Evolutionary conservation across 1,140 invertebrate genomes (phyloP), one percentile per base, ranked within the genome.

Genomic region (Melanaphis sacchari): DNA sequence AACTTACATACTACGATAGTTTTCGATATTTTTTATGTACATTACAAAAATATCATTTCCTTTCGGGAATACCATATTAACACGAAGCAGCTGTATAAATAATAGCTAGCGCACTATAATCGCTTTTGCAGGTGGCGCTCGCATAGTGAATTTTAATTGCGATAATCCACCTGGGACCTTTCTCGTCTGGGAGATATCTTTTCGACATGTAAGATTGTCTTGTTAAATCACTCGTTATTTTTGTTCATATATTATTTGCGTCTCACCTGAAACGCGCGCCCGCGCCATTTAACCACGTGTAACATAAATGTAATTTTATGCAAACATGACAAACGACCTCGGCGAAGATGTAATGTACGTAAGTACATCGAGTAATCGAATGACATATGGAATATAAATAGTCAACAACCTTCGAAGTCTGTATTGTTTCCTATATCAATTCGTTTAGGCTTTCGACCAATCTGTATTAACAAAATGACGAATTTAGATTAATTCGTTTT

Each of bases 271-370:
- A 82, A 82, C 38, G 4, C 36, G 76, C 15, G 18, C 18, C 46
- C 15, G 36, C 18, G 21, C 18, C n/a, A 40, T 40, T 40, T 2
- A 82, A 36, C 36, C 21, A 81, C n/a, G 40, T 41, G 41, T 88
- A 18, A 88, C 85, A 46, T n/a, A 88, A 49, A 46, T 46, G n/a
- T 26, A 52, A 40, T 90, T 54, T 90, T 90, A 59, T 59, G 88
- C 88, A 90, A 90, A 90, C n/a, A 40, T 38, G 88, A 54, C 88
- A 90, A 26, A 8, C 88, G 88, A 90, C 88, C 88, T 90, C 88
- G 88, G 8, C 52, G 36, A 54, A 52, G 88, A 59, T 38, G 88
- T 54, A 59, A 90, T 90, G 22, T 36, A 15, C 24, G 36, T 41
- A 49, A 49, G 15, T 49, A 49, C 43, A 49, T n/a, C 31, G 85